Conservation (phyloP, 2,113 vertebrate genomes). For the Caretta caretta region DNA sequence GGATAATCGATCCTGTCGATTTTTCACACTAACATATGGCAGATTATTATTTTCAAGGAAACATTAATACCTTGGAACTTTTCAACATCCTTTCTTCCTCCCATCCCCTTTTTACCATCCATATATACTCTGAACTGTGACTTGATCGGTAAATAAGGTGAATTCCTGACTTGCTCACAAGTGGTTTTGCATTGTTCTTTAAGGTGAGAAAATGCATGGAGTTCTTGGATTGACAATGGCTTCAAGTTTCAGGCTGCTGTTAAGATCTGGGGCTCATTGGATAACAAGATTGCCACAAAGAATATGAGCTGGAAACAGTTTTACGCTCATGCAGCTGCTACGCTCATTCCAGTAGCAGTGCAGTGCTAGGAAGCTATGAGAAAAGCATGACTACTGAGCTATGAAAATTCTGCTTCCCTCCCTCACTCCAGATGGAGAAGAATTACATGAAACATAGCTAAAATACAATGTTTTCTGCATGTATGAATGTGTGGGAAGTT, state of each 20-base stretch:
- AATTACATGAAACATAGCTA: background rate
- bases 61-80: background rate
- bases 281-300: background rate
- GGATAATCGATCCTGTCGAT: background rate
- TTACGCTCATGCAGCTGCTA: background rate
- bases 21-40: too few relatives aligned
- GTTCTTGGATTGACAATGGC: background rate
- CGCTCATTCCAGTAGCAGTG: background rate
- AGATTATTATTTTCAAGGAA: fast-evolving
- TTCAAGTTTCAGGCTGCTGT: background rate
- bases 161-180: background rate
- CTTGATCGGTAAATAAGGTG: background rate
- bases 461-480: background rate
- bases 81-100: background rate
- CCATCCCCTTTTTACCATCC: background rate
- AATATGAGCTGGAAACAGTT: background rate
- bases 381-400: too few relatives aligned
- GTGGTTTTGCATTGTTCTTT: background rate
- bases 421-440: background rate
- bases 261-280: background rate
- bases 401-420: background rate
- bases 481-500: too few relatives aligned
- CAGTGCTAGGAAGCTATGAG: background rate
- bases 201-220: background rate
- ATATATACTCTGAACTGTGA: background rate